Percentiles rank a stretch among this genome's conserved stretches.
Conservation (phyloP, 2,797 vertebrate genomes). For the Amphiprion clarkii region DNA sequence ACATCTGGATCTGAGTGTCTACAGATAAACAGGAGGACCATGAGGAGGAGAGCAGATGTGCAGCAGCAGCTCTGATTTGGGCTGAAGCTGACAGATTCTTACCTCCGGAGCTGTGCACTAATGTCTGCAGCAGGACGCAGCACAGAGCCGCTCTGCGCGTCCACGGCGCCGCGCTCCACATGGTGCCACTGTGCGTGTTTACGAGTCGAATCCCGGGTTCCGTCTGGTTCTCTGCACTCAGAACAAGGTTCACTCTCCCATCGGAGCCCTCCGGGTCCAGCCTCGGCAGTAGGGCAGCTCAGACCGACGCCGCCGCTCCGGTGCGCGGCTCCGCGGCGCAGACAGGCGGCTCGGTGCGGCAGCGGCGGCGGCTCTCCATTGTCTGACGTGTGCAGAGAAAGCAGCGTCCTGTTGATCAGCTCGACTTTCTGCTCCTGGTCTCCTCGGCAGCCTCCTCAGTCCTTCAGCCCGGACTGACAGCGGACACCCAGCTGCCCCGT, state of each 20-base stretch:
- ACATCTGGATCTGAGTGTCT: too few relatives aligned
- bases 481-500: constrained; percentile 1
- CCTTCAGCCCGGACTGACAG: constrained; percentile 31
- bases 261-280: constrained; percentile 9
- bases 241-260: neutral
- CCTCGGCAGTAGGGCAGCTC: neutral
- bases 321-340: constrained; percentile 14
- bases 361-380: constrained; percentile 28
- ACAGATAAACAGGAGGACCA: too few relatives aligned
- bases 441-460: constrained; percentile 18
- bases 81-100: constrained; percentile 25
- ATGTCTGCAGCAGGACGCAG: constrained; percentile 69
- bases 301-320: constrained; percentile 37
- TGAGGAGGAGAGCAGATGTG: too few relatives aligned
- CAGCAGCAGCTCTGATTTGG: too few relatives aligned
- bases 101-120: constrained; percentile 75
- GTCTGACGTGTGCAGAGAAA: constrained; percentile 7
- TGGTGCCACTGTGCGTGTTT: constrained; percentile 51
- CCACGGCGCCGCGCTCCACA: constrained; percentile 71
- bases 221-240: neutral
- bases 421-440: neutral
- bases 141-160: constrained; percentile 63
- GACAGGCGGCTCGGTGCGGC: neutral
- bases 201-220: neutral
- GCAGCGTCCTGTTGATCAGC: constrained; percentile 30